Evolutionary conservation across 2,797 vertebrate genomes (phyloP), one percentile per base, ranked within the genome.

Genomic region (Threskiornis aethiopicus): DNA sequence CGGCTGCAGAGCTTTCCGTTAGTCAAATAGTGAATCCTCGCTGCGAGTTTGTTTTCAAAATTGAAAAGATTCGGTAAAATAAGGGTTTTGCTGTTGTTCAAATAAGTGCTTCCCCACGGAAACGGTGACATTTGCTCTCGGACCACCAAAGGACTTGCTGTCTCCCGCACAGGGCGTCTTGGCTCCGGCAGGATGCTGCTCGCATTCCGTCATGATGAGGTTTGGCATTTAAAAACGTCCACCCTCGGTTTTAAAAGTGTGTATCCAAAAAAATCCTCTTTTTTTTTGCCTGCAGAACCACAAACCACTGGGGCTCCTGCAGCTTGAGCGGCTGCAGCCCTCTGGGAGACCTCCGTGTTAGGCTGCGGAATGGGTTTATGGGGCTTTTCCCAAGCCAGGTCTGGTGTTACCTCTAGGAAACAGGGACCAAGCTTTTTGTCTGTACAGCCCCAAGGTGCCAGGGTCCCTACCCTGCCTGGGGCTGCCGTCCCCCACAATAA

Each of bases 121-220:
- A 47, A 6, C 0, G 5, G 51, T 86, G 94, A 51, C 71, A 61
- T 89, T 95, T 95, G 89, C 79, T 95, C 85, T 83, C 5, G 1
- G 66, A 24, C 59, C 76, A 52, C 51, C 11, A 4, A 29, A 75
- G 71, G 71, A 13, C 77, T n/a, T 16, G 22, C 33, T 28, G 69
- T 4, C 49, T 49, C 61, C 67, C 16, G 4, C 16, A 4, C 72
- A 42, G 67, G 57, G 49, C 1, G 2, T 6, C 84, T 14, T 8
- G 16, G 65, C 70, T 58, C 64, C 6, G 3, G 49, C 47, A 31
- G 39, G 26, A 26, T n/a, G 79, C 67, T 22, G n/a, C 41, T 82
- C 25, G 0, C 7, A 1, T 17, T 9, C 77, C 49, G 5, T 28
- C 3, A 0, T 13, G 10, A 11, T 1, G 7, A 57, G 29, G 6